A percentile compares a stretch with the other conserved stretches of the same genome.
phyloP scores from a whole-genome alignment of 1,140 invertebrate genomes.

The Ceratosolen solmsi region DNA sequence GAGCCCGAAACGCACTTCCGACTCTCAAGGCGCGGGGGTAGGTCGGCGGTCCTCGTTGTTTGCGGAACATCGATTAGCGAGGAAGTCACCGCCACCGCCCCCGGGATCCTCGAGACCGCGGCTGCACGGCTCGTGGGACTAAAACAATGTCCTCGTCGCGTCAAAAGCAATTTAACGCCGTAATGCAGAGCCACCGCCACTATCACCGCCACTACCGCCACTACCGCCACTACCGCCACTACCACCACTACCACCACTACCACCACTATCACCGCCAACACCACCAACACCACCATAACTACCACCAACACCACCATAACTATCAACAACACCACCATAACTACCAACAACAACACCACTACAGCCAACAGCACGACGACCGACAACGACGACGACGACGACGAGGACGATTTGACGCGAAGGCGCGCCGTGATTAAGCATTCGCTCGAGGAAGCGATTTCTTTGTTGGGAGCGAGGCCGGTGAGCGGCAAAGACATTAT shows the following conservation, averaged over 20 bases:
- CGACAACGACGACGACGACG: background rate
- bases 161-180: slow-evolving; percentile 60
- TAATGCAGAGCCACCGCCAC: slow-evolving; percentile 40
- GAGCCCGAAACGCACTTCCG: slow-evolving; percentile 67
- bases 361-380: background rate
- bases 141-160: slow-evolving; percentile 56
- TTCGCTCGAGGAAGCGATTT: background rate
- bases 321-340: no score
- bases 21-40: background rate
- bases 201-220: slow-evolving; percentile 3
- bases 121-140: slow-evolving; percentile 55
- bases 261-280: slow-evolving; percentile 2
- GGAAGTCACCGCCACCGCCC: slow-evolving; percentile 11
- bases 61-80: slow-evolving; percentile 68
- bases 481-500: no score
- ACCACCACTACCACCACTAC: no score
- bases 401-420: background rate
- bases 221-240: background rate
- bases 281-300: background rate
- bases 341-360: background rate
- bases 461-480: background rate
- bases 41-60: slow-evolving; percentile 55
- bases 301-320: no score
- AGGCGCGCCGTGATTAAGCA: background rate
- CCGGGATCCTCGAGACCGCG: slow-evolving; percentile 45